Evolutionary conservation across 2,888 invertebrate genomes (phyloP).

Genomic region (Tuta absoluta): DNA sequence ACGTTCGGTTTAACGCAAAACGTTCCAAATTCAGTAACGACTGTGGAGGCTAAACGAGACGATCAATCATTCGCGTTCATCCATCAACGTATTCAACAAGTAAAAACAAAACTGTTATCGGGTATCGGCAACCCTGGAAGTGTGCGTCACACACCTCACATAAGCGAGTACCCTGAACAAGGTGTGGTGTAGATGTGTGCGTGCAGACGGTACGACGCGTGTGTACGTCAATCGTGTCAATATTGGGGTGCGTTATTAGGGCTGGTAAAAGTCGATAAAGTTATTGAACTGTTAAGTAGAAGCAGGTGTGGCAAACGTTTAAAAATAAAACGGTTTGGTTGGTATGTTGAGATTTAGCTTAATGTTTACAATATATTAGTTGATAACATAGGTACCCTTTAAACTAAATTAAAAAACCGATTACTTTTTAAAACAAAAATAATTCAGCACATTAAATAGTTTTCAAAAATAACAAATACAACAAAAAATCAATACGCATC

Average conservation of each 20-base stretch:
- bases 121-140: slow-evolving; percentile 50
- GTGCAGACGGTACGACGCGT: slow-evolving; percentile 4
- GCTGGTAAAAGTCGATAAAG: slow-evolving; percentile 3
- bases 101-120: slow-evolving; percentile 78
- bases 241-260: slow-evolving; percentile 14
- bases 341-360: not conserved
- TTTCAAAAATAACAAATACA: no score
- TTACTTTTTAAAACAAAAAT: not conserved
- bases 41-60: slow-evolving; percentile 56
- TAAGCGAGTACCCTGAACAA: slow-evolving; percentile 66
- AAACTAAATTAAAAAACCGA: no score
- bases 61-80: slow-evolving; percentile 76
- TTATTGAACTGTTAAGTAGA: not conserved
- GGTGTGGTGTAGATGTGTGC: slow-evolving; percentile 39
- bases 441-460: not conserved
- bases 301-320: not conserved
- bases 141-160: slow-evolving; percentile 45
- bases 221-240: slow-evolving; percentile 17
- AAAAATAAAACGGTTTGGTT: not conserved
- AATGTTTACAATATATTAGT: no score
- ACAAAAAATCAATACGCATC: no score
- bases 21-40: slow-evolving; percentile 62
- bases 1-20: slow-evolving; percentile 25
- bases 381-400: no score
- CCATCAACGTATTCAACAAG: slow-evolving; percentile 79